Evolutionary conservation across 2,888 invertebrate species (phyloP).

Genomic region (Troides oblongomaculatus): DNA sequence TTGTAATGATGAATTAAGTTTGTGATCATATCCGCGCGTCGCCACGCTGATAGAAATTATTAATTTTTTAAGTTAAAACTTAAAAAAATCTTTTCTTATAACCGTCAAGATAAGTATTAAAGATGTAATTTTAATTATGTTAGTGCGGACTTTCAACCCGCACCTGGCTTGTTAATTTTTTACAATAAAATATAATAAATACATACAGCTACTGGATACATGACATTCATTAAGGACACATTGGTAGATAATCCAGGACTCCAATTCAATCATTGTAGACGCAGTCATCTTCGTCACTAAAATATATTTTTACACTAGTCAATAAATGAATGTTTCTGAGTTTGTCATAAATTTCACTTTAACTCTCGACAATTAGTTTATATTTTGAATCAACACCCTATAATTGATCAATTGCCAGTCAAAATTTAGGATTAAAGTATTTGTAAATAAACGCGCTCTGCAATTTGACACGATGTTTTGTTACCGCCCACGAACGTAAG

Average conservation of each 20-base stretch:
- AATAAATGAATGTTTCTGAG: constrained; percentile 43
- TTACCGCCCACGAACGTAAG: constrained; percentile 55
- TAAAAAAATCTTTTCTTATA: too few species aligned
- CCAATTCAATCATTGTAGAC: constrained; percentile 82
- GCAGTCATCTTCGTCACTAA: constrained; percentile 67
- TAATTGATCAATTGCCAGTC: constrained; percentile 49
- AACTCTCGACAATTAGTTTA: constrained; percentile 33
- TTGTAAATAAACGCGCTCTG: constrained; percentile 54
- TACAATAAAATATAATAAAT: constrained; percentile 32
- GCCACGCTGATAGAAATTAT: background rate
- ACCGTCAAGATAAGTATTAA: too few species aligned
- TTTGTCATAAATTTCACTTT: constrained; percentile 42
- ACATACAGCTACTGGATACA: constrained; percentile 83
- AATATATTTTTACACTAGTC: constrained; percentile 42
- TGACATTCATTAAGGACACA: constrained; percentile 84
- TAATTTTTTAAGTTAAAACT: background rate
- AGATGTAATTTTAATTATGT: too few species aligned
- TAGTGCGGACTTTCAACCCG: too few species aligned
- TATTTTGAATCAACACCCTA: constrained; percentile 30
- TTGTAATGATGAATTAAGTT: constrained; percentile 15
- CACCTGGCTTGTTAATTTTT: background rate
- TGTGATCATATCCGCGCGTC: background rate
- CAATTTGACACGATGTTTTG: constrained; percentile 52
- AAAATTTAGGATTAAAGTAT: constrained; percentile 45
- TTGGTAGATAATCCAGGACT: constrained; percentile 86